Evolutionary conservation across 2,797 vertebrate genomes (phyloP).

Genomic region (Pseudochirops corinnae): DNA sequence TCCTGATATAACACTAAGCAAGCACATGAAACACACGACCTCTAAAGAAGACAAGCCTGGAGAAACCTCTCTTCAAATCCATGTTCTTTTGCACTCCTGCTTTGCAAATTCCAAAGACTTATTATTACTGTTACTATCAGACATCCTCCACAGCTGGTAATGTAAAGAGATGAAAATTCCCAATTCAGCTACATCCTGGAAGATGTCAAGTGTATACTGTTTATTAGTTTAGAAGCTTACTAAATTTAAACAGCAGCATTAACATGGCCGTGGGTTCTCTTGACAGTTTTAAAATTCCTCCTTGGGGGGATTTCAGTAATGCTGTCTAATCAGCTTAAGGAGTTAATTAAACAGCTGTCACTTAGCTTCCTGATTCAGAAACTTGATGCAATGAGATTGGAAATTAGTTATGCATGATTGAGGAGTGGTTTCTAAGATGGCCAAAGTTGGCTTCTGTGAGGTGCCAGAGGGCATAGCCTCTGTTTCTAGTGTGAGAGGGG

Average conservation of each 20-base stretch:
- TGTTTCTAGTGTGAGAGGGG: accelerated
- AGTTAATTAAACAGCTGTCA: constrained; percentile 89
- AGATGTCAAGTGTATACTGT: constrained; percentile 58
- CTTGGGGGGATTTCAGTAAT: constrained; percentile 82
- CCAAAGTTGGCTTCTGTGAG: constrained; percentile 39
- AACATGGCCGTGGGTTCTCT: constrained; percentile 75
- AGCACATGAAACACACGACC: accelerated
- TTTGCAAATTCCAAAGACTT: not conserved
- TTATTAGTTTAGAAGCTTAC: constrained; percentile 77
- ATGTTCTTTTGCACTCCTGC: not conserved
- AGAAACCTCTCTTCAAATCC: not conserved
- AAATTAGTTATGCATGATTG: constrained; percentile 80
- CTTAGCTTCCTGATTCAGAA: constrained; percentile 84
- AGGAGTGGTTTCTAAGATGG: constrained; percentile 46
- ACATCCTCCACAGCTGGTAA: not conserved
- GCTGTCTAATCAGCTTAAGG: constrained; percentile 87
- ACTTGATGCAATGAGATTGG: constrained; percentile 84
- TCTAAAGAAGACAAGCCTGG: not conserved
- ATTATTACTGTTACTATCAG: not conserved
- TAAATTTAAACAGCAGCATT: constrained; percentile 80
- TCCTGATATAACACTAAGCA: not conserved
- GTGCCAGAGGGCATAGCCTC: not conserved
- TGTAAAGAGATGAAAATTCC: constrained; percentile 32
- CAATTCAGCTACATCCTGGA: constrained; percentile 68
- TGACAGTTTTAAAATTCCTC: constrained; percentile 80